phyloP scores from a whole-genome alignment of 2,797 vertebrate genomes.

The Sphenopsis melanotis region DNA sequence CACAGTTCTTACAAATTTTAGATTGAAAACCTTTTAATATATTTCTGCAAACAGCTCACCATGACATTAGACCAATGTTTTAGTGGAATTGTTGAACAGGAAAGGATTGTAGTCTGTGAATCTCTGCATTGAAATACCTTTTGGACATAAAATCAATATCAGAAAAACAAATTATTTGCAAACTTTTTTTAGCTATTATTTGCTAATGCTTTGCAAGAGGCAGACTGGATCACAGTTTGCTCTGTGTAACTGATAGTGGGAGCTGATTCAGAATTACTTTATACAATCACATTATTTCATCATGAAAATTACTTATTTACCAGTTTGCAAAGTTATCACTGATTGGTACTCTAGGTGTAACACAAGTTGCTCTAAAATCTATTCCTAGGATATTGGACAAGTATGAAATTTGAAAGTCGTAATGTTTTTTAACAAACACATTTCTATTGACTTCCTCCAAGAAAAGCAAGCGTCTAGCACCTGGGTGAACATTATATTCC shows the following conservation, averaged over 20 bases:
- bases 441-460: background rate
- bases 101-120: background rate
- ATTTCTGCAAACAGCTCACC: background rate
- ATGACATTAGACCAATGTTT: background rate
- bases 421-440: background rate
- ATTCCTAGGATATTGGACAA: background rate
- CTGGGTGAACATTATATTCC: background rate
- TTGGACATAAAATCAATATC: background rate
- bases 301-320: background rate
- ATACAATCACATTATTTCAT: background rate
- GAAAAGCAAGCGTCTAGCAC: background rate
- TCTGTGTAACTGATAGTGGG: background rate
- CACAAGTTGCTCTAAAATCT: background rate
- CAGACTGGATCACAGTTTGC: background rate
- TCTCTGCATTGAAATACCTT: background rate
- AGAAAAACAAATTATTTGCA: background rate
- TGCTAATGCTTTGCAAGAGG: background rate
- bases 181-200: background rate
- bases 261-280: background rate
- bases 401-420: background rate
- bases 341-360: background rate
- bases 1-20: background rate
- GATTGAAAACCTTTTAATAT: background rate
- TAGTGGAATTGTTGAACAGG: background rate
- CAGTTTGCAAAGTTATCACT: background rate